These are phyloP conservation scores for Cryptoprocta ferox DNA, from an alignment of 2,797 vertebrate species.

Conservation along the genomic window DNA sequence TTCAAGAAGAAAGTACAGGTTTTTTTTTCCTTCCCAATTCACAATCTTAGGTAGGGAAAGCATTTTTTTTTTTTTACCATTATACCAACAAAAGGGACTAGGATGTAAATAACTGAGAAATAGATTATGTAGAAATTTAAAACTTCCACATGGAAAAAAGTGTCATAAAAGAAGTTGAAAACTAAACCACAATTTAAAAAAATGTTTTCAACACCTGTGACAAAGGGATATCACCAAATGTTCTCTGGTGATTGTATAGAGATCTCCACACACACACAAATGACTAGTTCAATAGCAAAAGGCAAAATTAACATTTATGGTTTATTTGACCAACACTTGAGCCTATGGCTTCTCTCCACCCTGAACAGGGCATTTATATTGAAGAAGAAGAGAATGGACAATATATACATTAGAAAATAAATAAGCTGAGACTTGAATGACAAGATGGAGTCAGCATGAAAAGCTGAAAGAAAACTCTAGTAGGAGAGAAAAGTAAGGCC, in stretches of 20 bases:
- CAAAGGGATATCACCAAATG: not conserved
- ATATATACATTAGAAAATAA: not conserved
- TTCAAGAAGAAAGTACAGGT: not conserved
- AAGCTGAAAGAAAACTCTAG: not conserved
- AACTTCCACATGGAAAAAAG: not conserved
- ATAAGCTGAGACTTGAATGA: not conserved
- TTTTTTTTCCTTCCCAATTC: not conserved
- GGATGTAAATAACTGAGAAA: not conserved
- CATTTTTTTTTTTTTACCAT: not conserved
- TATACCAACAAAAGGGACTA: not conserved
- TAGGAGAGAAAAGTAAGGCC: not conserved
- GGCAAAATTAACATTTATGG: not conserved
- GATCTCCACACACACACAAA: not conserved
- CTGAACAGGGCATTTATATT: not conserved
- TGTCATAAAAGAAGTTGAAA: not conserved
- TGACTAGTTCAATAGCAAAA: not conserved
- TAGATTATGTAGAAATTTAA: not conserved
- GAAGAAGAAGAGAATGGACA: not conserved
- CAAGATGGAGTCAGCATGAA: not conserved
- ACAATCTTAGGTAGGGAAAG: not conserved
- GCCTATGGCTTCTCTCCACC: not conserved
- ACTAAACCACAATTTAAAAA: not conserved
- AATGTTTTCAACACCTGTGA: not conserved
- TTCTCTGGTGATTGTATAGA: not conserved
- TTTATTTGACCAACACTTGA: not conserved